Base-by-base conservation (phyloP, 1,140 invertebrate species). In the Papilio dardanus region DNA sequence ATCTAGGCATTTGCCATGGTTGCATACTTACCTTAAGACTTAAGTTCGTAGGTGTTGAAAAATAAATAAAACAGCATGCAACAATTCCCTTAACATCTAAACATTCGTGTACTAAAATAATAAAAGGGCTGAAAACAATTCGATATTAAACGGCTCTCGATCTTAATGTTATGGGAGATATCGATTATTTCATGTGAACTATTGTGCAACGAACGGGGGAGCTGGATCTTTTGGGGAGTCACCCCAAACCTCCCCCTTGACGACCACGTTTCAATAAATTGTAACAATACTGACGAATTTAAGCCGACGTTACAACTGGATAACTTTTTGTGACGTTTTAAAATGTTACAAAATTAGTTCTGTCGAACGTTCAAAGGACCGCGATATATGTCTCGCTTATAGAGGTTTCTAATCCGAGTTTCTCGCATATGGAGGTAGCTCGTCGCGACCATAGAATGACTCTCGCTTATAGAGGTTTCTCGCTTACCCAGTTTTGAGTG, bases 171-270 rank as follows among this genome's bases (percentile, higher is more conserved):
- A 74, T 78, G 74, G 74, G 58, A 75, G 74, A 40, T 92, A 92
- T 92, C 82, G 90, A 92, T 91, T 90, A 85, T 85, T 90, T 84
- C 81, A 79, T 87, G 87, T 88, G 87, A 87, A 88, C 88, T 91
- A 90, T 91, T 92, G 90, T 92, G 54, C 66, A 54, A 74, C 77
- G 81, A 81, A 85, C 77, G 84, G 85, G 88, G 85, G 83, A 75
- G 81, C 87, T 90, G 87, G 88, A 86, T 89, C 88, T 80, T 77
- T 84, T 84, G 83, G 90, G 90, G 88, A 83, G 77, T 81, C 71
- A 77, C 82, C 83, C 79, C 75, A 76, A 77, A 69, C 30, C 71
- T 78, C 78, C 74, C 75, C 80, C 79, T 54, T 8, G 10, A 28
- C 24, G 19, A 5, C 21, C n/a, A 54, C 71, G 69, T 50, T 50